Base-by-base conservation (phyloP, 2,888 invertebrate species). In the Diarsia rubi region DNA sequence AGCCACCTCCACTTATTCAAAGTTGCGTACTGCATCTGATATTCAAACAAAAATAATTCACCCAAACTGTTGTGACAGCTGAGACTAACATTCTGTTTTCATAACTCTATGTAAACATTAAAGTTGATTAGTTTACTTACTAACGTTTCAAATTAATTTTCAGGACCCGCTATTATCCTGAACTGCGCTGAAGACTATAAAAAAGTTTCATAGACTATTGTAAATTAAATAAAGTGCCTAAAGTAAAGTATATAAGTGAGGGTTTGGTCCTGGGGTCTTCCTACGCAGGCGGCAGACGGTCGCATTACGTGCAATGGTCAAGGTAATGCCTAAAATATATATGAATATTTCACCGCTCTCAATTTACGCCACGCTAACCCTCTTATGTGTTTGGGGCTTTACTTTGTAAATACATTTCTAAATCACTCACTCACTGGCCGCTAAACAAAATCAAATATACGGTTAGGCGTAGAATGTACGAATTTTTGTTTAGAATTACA, bases 301-400 rank as follows among this genome's bases (percentile, higher is more conserved):
- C 93, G 92, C 93, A 93, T 93, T 93, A 88, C 94, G 94, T 96
- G 96, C 96, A 96, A 96, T 96, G 96, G 96, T 96, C 95, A 96
- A 96, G 96, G 96, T 96, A 96, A 96, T 93, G 84, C 87, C 90
- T 92, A 69, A 92, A 92, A 92, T 91, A 90, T 91, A 86, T 92
- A 93, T 95, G 93, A 94, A 94, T 94, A 92, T 94, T 95, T 95
- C 95, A 95, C 94, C 89, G 88, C 91, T 93, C 92, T 92, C 91
- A 92, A 92, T 93, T 92, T 91, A 93, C 91, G 90, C 91, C 93
- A 94, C 93, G 93, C 96, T 96, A 96, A 95, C 95, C 95, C 93
- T 93, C 92, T 90, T 92, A 92, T 95, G 91, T 93, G 91, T 94
- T 92, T 93, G 92, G 94, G 93, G 91, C 93, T 92, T 94, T 91